Conservation (phyloP, 2,797 vertebrate species). For the Cynopterus sphinx region DNA sequence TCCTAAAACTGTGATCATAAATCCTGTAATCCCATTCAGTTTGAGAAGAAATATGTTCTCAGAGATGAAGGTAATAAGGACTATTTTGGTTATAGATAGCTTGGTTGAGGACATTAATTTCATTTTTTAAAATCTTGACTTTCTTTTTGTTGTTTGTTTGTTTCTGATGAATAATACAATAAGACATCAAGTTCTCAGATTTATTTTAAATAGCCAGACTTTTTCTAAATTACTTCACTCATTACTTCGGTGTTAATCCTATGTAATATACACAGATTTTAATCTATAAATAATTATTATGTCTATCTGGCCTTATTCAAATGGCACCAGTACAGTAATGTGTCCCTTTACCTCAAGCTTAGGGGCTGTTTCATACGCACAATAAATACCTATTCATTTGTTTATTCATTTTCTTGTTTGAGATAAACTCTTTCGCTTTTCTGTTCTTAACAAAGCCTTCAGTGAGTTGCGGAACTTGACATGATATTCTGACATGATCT, state of each 20-base stretch:
- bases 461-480: not conserved
- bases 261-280: not conserved
- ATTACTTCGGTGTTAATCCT: not conserved
- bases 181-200: not conserved
- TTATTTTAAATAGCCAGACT: constrained; percentile 18
- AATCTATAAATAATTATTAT: not conserved
- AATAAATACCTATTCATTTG: not conserved
- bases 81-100: not conserved
- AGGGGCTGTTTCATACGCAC: not conserved
- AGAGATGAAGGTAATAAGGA: not conserved
- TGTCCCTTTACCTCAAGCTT: not conserved
- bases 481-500: not conserved
- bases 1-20: not conserved
- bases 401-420: not conserved
- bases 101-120: not conserved
- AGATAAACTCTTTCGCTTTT: not conserved
- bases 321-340: not conserved
- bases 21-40: not conserved
- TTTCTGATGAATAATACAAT: not conserved
- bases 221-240: not conserved
- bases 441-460: not conserved
- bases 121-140: not conserved
- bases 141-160: not conserved
- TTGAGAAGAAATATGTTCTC: not conserved
- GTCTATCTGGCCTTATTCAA: not conserved